Percentiles rank a stretch among this genome's conserved stretches.
Evolutionary conservation across 1,140 invertebrate species (phyloP).

Genomic region (Dendroctonus valens): DNA sequence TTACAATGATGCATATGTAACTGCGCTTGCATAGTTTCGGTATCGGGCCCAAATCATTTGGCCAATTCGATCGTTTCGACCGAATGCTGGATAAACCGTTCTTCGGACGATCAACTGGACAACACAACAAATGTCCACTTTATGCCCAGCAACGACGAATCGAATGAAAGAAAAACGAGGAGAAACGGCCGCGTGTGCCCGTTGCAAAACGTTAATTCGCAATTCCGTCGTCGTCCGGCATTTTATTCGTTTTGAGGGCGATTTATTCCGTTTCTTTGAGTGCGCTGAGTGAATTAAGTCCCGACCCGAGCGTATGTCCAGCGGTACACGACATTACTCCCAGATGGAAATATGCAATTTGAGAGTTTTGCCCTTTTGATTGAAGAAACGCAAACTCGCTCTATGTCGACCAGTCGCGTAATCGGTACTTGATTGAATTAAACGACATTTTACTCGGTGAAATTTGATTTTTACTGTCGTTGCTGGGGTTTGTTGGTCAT

Average conservation of each 20-base stretch:
- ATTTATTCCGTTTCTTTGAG: constrained; percentile 25
- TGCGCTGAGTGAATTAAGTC: constrained; percentile 20
- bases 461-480: background rate
- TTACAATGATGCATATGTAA: constrained; percentile 24
- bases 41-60: too few species aligned
- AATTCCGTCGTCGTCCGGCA: constrained; percentile 15
- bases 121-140: too few species aligned
- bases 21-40: background rate
- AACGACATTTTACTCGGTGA: background rate
- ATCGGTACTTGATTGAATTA: too few species aligned
- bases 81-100: too few species aligned
- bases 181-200: constrained; percentile 1
- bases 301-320: background rate
- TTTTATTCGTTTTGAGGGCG: constrained; percentile 24
- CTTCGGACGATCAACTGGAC: too few species aligned
- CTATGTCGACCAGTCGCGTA: too few species aligned
- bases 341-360: constrained; percentile 24
- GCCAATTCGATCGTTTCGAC: too few species aligned
- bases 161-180: background rate
- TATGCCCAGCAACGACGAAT: too few species aligned
- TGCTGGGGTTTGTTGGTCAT: too few species aligned
- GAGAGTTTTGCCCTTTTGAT: background rate
- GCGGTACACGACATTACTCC: background rate
- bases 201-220: constrained; percentile 16
- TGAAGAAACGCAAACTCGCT: constrained; percentile 2